phyloP scores from a whole-genome alignment of 1,140 invertebrate species.

The Eumeta japonica region DNA sequence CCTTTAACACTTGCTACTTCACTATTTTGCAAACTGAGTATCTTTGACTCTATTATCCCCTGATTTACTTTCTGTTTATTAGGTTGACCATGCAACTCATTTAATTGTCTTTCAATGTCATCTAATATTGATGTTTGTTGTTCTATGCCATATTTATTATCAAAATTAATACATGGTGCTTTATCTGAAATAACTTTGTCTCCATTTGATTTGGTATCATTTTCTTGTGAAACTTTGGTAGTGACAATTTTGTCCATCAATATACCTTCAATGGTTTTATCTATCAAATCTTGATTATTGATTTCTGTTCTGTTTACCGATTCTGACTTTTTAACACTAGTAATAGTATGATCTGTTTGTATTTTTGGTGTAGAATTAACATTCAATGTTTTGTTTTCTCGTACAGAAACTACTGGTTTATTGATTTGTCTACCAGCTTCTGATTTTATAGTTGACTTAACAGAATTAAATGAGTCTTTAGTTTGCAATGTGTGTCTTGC shows the following conservation, averaged over 20 bases:
- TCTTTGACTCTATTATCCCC: too few species aligned
- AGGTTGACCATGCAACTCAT: constrained; percentile 43
- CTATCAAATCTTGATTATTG: constrained; percentile 42
- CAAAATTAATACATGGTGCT: too few species aligned
- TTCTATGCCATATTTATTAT: too few species aligned
- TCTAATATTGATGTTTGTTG: constrained; percentile 24
- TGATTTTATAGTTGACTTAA: constrained; percentile 15
- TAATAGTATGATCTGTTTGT: constrained; percentile 1
- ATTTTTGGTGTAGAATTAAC: not conserved
- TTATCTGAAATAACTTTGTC: too few species aligned
- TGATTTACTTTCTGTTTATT: too few species aligned
- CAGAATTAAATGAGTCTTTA: too few species aligned
- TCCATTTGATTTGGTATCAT: constrained; percentile 1
- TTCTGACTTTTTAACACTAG: constrained; percentile 18
- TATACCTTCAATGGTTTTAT: constrained; percentile 48
- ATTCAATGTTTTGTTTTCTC: not conserved
- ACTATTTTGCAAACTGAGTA: too few species aligned
- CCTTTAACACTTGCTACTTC: too few species aligned
- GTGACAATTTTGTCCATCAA: constrained; percentile 26
- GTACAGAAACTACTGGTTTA: not conserved
- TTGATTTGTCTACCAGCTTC: constrained; percentile 11
- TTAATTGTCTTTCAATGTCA: constrained; percentile 49
- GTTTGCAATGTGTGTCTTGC: constrained; percentile 24
- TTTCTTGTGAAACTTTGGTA: constrained; percentile 17
- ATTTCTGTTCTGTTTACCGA: constrained; percentile 24